Evolutionary conservation across 2,113 vertebrate genomes (phyloP), one percentile per base, ranked within the genome.

Genomic region (Dipodomys stephensi): DNA sequence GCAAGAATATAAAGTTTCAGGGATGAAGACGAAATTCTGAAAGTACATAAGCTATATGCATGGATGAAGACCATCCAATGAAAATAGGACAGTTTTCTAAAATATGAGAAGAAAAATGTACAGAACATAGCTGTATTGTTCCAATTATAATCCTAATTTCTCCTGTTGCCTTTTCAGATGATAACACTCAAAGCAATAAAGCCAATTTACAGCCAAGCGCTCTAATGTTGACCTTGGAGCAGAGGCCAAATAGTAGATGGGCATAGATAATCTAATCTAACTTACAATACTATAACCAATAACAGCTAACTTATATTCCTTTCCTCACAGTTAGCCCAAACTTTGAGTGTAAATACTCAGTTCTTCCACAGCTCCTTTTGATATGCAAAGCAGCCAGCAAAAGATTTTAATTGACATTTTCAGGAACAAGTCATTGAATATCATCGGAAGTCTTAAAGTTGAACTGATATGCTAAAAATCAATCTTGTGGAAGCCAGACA

Each of bases 331-430:
- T 69, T 22, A 46, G 23, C 30, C 60, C n/a, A 95, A 79, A 95
- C 46, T 91, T 89, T 32, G 87, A 85, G 83, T 71, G 23, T 68
- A 85, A 93, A 68, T 88, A 76, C 13, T 71, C 23, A 83, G 88
- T 87, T 90, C 16, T 68, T 68, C 57, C 10, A 57, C 53, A 9
- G 68, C 80, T 57, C 12, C 62, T 87, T 94, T 90, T 67, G 22
- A 92, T 82, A 74, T 77, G 74, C 28, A 92, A 93, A 84, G 49
- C 60, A 94, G 92, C 73, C 73, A 87, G 68, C 69, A 92, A 83
- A 91, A 95, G 57, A 79, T 90, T 95, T 92, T 96, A 96, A 89
- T 79, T 87, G 90, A 89, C 90, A 94, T 90, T 93, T 95, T 97
- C 9, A 95, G 92, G 77, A 94, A 86, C 28, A 88, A 94, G 65